Conservation (phyloP, 2,797 vertebrate genomes). For the Phoxinus dragarum region DNA sequence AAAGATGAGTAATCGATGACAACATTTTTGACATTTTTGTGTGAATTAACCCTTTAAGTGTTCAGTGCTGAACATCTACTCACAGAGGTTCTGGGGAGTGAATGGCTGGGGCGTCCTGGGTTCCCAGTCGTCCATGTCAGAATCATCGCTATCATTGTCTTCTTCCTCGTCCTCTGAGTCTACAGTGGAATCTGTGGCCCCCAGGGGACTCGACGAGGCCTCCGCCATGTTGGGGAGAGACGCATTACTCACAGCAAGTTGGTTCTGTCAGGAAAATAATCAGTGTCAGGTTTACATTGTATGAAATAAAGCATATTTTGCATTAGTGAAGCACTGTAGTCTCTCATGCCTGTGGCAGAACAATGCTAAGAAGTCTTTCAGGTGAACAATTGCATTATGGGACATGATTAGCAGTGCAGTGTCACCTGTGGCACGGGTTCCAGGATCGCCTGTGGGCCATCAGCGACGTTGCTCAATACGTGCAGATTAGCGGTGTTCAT, state of each 20-base stretch:
- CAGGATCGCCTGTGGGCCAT: conserved; percentile 83
- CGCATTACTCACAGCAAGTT: conserved; percentile 83
- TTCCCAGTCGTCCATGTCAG: conserved; percentile 95
- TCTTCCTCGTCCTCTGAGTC: conserved; percentile 85
- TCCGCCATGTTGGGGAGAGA: conserved; percentile 86
- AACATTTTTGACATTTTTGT: neutral
- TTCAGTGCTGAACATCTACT: conserved; percentile 65
- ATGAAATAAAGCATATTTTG: neutral
- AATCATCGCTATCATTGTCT: conserved; percentile 84
- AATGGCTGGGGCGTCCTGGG: conserved; percentile 87
- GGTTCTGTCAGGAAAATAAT: conserved; percentile 73
- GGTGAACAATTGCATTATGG: neutral
- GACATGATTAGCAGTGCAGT: neutral
- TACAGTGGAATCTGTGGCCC: conserved; percentile 87
- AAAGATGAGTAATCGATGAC: neutral
- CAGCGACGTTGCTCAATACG: conserved; percentile 86
- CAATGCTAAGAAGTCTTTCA: neutral
- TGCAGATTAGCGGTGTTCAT: conserved; percentile 89
- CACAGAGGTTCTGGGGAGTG: conserved; percentile 93
- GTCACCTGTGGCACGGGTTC: conserved; percentile 86
- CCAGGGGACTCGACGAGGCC: conserved; percentile 84
- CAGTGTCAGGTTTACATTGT: neutral
- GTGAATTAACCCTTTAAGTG: neutral
- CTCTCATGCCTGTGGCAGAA: neutral
- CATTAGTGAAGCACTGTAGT: neutral